Percentiles rank a stretch among this genome's conserved stretches.
phyloP scores from a whole-genome alignment of 2,797 vertebrate species.

The Eupleurogrammus muticus region DNA sequence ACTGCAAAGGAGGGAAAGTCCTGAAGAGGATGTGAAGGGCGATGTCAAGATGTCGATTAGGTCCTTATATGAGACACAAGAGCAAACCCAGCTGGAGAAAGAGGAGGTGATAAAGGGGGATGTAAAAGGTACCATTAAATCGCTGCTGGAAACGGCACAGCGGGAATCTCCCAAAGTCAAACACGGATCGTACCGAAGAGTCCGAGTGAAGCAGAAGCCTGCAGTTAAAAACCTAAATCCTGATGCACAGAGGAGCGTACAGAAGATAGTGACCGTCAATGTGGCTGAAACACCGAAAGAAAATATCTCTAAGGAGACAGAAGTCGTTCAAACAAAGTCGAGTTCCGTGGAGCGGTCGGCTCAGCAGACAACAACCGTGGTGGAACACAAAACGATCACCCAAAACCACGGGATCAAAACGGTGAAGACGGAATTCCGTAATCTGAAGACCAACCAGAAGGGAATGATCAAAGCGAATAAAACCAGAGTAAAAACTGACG shows the following conservation, averaged over 20 bases:
- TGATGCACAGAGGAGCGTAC: slow-evolving; percentile 75
- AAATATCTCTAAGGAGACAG: slow-evolving; percentile 42
- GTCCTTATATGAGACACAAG: slow-evolving; percentile 81
- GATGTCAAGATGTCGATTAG: slow-evolving; percentile 84
- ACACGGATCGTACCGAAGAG: slow-evolving; percentile 79
- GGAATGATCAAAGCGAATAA: slow-evolving; percentile 76
- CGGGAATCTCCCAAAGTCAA: slow-evolving; percentile 78
- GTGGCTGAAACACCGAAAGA: slow-evolving; percentile 58
- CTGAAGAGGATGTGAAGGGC: slow-evolving; percentile 74
- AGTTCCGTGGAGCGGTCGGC: slow-evolving; percentile 49
- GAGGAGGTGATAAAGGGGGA: slow-evolving; percentile 85
- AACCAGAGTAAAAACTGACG: slow-evolving; percentile 78
- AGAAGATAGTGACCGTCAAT: slow-evolving; percentile 79
- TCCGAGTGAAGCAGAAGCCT: slow-evolving; percentile 76
- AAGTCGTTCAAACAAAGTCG: slow-evolving; percentile 44
- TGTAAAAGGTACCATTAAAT: slow-evolving; percentile 86
- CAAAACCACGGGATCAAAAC: slow-evolving; percentile 86
- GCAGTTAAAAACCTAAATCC: slow-evolving; percentile 75
- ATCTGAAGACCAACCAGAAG: slow-evolving; percentile 80
- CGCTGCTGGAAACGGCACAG: slow-evolving; percentile 85
- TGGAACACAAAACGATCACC: slow-evolving; percentile 85
- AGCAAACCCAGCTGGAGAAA: slow-evolving; percentile 80
- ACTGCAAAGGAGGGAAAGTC: slow-evolving; percentile 75
- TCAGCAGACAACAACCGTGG: slow-evolving; percentile 63
- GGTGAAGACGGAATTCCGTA: slow-evolving; percentile 83